Evolutionary conservation across 2,797 vertebrate genomes (phyloP), one percentile per base, ranked within the genome.

Genomic region (Hypotaenidia okinawae): DNA sequence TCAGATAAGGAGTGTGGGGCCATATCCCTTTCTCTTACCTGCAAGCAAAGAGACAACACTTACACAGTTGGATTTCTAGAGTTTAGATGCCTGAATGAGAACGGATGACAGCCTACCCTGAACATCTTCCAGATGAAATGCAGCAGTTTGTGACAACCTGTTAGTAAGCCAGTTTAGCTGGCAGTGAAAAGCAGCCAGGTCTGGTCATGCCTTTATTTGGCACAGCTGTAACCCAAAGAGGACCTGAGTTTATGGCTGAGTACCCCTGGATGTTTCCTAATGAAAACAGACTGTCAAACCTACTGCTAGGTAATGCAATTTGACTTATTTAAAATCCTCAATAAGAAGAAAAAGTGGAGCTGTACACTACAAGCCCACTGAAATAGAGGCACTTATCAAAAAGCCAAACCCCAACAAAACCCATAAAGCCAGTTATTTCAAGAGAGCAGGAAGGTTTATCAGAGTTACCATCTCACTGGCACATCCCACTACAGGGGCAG

Each of bases 1-100:
- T 14, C 0, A 5, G 27, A 3, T 13, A 3, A 27, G 45, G 23
- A 52, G 30, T 2, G 8, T 1, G 3, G 25, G 45, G 51, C 4
- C 2, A 19, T n/a, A 25, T 11, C 16, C 16, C 63, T 28, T 75
- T n/a, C 52, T 67, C 54, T 52, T 27, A 27, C 30, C 28, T 76
- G 24, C 32, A 30, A 10, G 52, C 3, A n/a, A 35, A 76, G 33
- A 7, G 58, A 9, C 27, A 22, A 11, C 37, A 18, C 33, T 3
- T 3, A 3, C 0, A 5, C 10, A 5, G 69, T 41, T 10, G 25
- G 16, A 30, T 62, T 66, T 55, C 76, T 30, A 5, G 17, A 30
- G 33, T 14, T 43, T 6, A 30, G 27, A 21, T 24, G 21, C 35
- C 62, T 67, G 3, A 37, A 35, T 33, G 41, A 55, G 52, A 39